Conservation (phyloP, 2,113 vertebrate genomes). For the Onychostruthus taczanowskii region DNA sequence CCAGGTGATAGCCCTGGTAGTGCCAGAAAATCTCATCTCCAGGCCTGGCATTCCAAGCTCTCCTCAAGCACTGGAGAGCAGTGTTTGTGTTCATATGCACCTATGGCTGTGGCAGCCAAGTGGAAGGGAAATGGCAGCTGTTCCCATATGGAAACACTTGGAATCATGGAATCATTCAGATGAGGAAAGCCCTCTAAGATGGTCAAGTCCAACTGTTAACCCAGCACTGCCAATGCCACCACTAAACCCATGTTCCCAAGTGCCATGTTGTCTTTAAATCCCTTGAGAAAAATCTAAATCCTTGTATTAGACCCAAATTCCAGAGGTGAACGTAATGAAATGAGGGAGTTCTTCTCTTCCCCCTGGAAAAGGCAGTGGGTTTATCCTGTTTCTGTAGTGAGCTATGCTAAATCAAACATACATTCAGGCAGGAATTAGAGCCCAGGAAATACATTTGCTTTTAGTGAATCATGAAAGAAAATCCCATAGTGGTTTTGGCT, state of each 20-base stretch:
- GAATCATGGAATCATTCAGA: neutral
- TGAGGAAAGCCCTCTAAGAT: neutral
- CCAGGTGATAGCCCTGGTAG: neutral
- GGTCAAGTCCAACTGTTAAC: accelerated
- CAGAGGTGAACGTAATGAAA: neutral
- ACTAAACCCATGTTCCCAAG: too few relatives aligned
- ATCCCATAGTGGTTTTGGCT: neutral
- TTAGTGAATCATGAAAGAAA: neutral
- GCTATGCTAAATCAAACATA: neutral
- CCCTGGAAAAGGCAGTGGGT: neutral
- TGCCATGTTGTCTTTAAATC: neutral
- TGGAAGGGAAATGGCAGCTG: neutral
- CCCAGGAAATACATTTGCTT: neutral
- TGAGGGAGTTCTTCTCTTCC: neutral
- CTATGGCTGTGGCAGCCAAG: neutral
- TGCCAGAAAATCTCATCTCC: neutral
- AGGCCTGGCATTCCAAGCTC: neutral
- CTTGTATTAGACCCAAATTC: neutral
- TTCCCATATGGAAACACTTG: neutral
- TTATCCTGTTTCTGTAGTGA: neutral
- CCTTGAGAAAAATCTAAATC: neutral
- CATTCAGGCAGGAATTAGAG: accelerated
- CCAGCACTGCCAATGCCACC: neutral
- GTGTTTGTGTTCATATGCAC: accelerated
- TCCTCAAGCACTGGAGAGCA: accelerated